Evolutionary conservation across 2,797 vertebrate genomes (phyloP).

Genomic region (Phrynocephalus guinanensis): DNA sequence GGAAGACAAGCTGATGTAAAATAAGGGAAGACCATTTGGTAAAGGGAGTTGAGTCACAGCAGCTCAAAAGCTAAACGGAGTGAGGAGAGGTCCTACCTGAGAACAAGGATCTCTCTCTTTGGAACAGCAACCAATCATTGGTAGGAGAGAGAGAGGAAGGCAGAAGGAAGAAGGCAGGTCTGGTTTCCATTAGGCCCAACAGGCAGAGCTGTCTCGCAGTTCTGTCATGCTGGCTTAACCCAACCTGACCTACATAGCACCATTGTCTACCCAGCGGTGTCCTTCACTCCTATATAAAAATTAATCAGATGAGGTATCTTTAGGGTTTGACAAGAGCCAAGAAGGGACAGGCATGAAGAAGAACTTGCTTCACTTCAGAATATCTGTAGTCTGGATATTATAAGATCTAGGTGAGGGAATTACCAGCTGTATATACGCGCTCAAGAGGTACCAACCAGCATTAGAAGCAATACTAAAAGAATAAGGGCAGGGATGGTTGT

Average conservation of each 20-base stretch:
- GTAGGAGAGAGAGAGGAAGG: constrained; percentile 16
- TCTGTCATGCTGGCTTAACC: background rate
- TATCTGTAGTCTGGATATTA: background rate
- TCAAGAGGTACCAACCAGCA: background rate
- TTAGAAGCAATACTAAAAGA: background rate
- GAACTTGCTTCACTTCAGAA: constrained; percentile 23
- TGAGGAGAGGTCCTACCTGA: background rate
- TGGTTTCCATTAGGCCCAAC: background rate
- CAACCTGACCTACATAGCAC: constrained; percentile 21
- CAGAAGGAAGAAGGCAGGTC: constrained; percentile 29
- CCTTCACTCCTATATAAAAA: constrained; percentile 17
- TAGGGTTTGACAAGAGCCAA: background rate
- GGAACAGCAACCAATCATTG: background rate
- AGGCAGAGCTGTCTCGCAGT: background rate
- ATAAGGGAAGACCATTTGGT: background rate
- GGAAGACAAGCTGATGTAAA: background rate
- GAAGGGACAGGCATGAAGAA: background rate
- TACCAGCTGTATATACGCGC: background rate
- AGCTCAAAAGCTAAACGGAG: background rate
- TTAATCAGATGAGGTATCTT: background rate
- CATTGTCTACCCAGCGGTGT: background rate
- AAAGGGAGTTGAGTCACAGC: background rate
- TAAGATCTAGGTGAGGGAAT: background rate
- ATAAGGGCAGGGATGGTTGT: background rate
- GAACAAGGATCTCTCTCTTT: background rate